phyloP scores from a whole-genome alignment of 2,113 vertebrate species.

The Cebidichthys violaceus region DNA sequence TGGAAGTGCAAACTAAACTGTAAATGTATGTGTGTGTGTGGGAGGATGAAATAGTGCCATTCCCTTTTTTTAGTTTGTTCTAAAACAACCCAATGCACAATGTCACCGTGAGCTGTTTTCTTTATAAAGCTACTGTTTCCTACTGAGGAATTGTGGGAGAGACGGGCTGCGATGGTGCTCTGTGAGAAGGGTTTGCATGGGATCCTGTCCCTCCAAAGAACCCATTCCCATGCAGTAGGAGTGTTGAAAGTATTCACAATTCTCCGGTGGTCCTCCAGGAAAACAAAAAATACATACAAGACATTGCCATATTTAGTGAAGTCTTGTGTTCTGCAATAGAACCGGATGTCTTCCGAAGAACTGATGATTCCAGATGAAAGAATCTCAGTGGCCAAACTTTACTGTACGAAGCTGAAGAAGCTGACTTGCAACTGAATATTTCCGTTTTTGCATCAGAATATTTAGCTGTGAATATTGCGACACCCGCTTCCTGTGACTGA shows the following conservation, averaged over 20 bases:
- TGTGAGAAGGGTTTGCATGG: not conserved
- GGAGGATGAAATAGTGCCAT: conserved; percentile 56
- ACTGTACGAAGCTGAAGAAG: not conserved
- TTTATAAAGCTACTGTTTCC: conserved; percentile 42
- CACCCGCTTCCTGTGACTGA: not conserved
- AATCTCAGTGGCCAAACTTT: conserved; percentile 1
- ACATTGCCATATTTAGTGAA: not conserved
- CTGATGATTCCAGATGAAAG: conserved; percentile 11
- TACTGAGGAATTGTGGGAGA: conserved; percentile 61
- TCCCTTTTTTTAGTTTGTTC: conserved; percentile 57
- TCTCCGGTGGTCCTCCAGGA: not conserved
- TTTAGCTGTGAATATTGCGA: conserved; percentile 11
- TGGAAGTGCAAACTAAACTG: conserved; percentile 32
- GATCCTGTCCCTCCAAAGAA: not conserved
- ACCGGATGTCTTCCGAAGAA: not conserved
- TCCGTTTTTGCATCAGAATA: conserved; percentile 33
- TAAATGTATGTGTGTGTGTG: conserved; percentile 38
- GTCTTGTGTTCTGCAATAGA: conserved; percentile 6
- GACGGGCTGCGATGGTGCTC: conserved; percentile 66
- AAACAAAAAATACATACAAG: not conserved
- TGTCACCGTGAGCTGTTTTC: conserved; percentile 42
- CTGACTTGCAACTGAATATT: conserved; percentile 14
- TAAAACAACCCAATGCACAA: conserved; percentile 33
- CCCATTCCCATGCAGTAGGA: not conserved
- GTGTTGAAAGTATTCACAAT: not conserved